phyloP scores from a whole-genome alignment of 2,888 invertebrate species.

The Chrysolina haemoptera region DNA sequence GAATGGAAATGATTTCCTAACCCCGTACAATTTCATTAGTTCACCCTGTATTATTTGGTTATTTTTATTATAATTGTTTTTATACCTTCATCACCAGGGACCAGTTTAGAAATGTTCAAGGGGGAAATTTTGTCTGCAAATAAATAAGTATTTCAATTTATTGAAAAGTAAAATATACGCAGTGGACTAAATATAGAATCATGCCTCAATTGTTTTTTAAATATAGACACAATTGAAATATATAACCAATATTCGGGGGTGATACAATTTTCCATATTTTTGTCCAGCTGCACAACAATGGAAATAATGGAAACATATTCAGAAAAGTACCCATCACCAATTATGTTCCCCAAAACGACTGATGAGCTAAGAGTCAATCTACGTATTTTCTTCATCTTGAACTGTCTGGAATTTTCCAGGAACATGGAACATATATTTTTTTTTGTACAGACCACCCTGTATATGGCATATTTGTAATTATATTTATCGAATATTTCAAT shows the following conservation, averaged over 20 bases:
- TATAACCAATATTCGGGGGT: not conserved
- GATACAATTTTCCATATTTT: constrained; percentile 7
- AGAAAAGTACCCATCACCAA: constrained; percentile 12
- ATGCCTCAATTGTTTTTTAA: not conserved
- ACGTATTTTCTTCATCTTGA: not conserved
- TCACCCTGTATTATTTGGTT: constrained; percentile 29
- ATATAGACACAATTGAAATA: not conserved
- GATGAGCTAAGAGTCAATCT: not conserved
- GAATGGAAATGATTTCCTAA: constrained; percentile 6
- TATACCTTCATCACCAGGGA: constrained; percentile 32
- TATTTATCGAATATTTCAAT: not conserved
- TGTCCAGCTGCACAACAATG: not conserved
- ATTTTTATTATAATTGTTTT: constrained; percentile 27
- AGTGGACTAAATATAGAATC: constrained; percentile 19
- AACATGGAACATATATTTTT: constrained; percentile 5
- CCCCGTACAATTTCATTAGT: constrained; percentile 29
- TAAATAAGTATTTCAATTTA: constrained; percentile 26
- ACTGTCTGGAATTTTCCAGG: not conserved
- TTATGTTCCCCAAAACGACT: constrained; percentile 1
- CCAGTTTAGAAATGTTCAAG: constrained; percentile 29
- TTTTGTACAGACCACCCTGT: constrained; percentile 28
- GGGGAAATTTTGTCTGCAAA: constrained; percentile 34
- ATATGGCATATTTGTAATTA: constrained; percentile 16
- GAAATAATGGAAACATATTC: not conserved
- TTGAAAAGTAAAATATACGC: constrained; percentile 6